Evolutionary conservation across 1,140 invertebrate genomes (phyloP).

Genomic region (Drosophila micromelanica): DNA sequence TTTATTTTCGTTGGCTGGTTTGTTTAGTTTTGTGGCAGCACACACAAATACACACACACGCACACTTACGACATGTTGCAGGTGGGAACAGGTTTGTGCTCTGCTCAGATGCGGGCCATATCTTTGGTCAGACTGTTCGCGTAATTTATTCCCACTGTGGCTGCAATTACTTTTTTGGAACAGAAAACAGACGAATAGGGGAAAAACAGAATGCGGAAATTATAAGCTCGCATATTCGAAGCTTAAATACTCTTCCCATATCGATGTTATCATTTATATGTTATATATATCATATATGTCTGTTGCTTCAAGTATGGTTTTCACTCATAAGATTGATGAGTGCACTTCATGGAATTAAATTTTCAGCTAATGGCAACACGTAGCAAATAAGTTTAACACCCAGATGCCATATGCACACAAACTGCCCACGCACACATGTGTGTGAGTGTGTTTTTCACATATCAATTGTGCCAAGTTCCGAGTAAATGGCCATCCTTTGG

Average conservation of each 20-base stretch:
- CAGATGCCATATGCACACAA: conserved; percentile 17
- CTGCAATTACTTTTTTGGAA: conserved; percentile 67
- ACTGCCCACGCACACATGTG: conserved; percentile 50
- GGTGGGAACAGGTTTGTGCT: conserved; percentile 78
- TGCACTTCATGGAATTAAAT: conserved; percentile 30
- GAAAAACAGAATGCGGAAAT: not conserved
- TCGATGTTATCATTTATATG: conserved; percentile 7
- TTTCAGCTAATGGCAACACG: conserved; percentile 33
- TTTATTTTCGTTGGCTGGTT: conserved; percentile 80
- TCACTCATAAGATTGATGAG: conserved; percentile 11
- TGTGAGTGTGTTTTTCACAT: conserved; percentile 42
- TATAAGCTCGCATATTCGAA: conserved; percentile 10
- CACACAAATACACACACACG: conserved; percentile 46
- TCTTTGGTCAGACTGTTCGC: conserved; percentile 64
- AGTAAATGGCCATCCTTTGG: conserved; percentile 42
- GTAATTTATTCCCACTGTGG: conserved; percentile 80
- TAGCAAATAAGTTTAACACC: conserved; percentile 28
- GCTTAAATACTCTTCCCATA: conserved; percentile 6
- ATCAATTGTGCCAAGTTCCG: conserved; percentile 46
- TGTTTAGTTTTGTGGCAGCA: conserved; percentile 76
- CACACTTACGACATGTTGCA: conserved; percentile 60
- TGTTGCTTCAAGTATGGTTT: not conserved
- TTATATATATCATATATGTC: not conserved
- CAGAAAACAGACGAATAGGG: conserved; percentile 9
- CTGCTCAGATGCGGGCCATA: conserved; percentile 72